Base-by-base conservation (phyloP, 2,113 vertebrate species). In the Nothobranchius furzeri region DNA sequence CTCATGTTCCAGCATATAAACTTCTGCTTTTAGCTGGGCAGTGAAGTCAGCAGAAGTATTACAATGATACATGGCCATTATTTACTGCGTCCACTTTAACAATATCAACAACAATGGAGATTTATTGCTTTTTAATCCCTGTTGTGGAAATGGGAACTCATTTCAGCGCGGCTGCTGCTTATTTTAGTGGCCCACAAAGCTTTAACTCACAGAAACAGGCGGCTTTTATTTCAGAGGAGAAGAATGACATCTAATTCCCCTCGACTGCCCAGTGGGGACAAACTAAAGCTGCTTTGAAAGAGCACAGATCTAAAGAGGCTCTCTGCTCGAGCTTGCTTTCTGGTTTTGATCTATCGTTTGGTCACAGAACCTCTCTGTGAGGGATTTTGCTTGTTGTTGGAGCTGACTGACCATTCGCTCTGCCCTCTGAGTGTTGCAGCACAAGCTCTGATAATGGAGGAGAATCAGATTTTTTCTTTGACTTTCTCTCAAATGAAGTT, bases 201-300 rank as follows among this genome's bases (percentile, higher is more conserved):
- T 79, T 77, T 85, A 75, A 84, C 75, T 86, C 78, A 67, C 64
- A 42, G 47, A 68, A 79, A 75, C 66, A 85, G 73, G 53, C 57
- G 9, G 60, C 49, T 76, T 85, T 72, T 65, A 68, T 78, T 81
- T 81, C 73, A 37, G 24, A 66, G 51, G 67, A 87, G 85, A 89
- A 84, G 62, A 88, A 82, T 70, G 78, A 78, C 79, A 78, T 84
- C 74, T 75, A 89, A 90, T 93, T 91, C 87, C 78, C 81, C 77
- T 78, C 54, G 12, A 82, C 66, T 85, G 76, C 69, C 88, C 81
- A 76, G 77, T 62, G 81, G 79, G 75, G 72, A 66, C 46, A 68
- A 85, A 70, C 50, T 77, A 87, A 92, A 92, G 89, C 89, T 84
- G 87, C 83, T 86, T 85, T 87, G 76, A 84, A 83, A 89, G 85